These are phyloP conservation scores for Criorhina ranunculi DNA, from an alignment of 2,888 invertebrate genomes.

Conservation along the genomic window DNA sequence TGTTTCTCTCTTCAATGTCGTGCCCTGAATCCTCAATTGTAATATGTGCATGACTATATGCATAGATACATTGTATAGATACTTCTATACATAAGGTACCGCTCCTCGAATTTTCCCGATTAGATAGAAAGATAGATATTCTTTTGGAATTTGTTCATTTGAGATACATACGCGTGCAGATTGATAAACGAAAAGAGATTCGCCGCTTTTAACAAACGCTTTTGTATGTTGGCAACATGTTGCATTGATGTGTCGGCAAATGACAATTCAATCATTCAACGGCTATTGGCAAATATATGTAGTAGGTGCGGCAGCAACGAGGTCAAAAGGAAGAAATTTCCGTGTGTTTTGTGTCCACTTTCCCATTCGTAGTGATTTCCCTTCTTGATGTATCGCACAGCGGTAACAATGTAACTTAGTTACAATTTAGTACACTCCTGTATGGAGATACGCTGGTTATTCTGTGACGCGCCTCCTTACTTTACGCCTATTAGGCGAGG, in stretches of 20 bases:
- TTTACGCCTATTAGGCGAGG: constrained; percentile 71
- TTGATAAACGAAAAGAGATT: constrained; percentile 45
- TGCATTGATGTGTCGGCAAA: constrained; percentile 27
- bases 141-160: constrained; percentile 44
- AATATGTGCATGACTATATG: constrained; percentile 38
- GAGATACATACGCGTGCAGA: constrained; percentile 7
- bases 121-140: constrained; percentile 22
- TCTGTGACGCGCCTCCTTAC: constrained; percentile 64
- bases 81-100: constrained; percentile 55
- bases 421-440: constrained; percentile 29
- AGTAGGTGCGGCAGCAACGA: constrained; percentile 22
- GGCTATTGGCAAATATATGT: constrained; percentile 59
- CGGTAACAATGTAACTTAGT: constrained; percentile 28
- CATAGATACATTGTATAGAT: constrained; percentile 57
- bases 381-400: background rate
- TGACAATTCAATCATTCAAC: constrained; percentile 62
- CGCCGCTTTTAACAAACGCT: constrained; percentile 60
- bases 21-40: constrained; percentile 73
- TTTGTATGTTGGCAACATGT: constrained; percentile 61
- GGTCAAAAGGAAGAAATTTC: constrained; percentile 63
- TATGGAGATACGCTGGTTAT: constrained; percentile 31
- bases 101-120: constrained; percentile 67
- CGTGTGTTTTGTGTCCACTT: constrained; percentile 16
- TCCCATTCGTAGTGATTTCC: constrained; percentile 49
- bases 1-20: constrained; percentile 71